Percentiles rank a stretch among this genome's conserved stretches.
Evolutionary conservation across 2,113 vertebrate species (phyloP).

Genomic region (Rhegmatorhina hoffmannsi): DNA sequence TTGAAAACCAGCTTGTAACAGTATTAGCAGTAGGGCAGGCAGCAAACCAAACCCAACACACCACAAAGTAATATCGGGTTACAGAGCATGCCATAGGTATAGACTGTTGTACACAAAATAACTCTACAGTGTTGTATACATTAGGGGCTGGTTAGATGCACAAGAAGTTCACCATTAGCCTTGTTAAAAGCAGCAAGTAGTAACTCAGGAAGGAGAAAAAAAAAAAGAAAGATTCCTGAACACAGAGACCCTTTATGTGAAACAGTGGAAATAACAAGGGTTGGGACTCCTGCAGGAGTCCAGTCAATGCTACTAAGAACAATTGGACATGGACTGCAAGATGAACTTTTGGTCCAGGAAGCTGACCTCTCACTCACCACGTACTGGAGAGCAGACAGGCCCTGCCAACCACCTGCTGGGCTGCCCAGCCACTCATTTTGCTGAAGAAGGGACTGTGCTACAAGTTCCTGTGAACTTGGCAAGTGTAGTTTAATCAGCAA

Average conservation of each 20-base stretch:
- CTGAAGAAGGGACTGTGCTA: background rate
- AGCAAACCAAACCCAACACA: conserved; percentile 11
- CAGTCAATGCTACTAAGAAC: background rate
- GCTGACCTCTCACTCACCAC: background rate
- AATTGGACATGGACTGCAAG: background rate
- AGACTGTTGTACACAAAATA: background rate
- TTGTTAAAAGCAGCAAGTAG: conserved; percentile 13
- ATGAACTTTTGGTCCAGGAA: background rate
- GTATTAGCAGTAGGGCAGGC: background rate
- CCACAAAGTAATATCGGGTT: background rate
- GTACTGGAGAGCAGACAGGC: background rate
- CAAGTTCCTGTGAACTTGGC: background rate
- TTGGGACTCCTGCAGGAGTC: background rate
- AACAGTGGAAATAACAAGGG: background rate
- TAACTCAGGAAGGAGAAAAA: background rate
- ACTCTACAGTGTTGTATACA: background rate
- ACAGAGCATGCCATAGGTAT: background rate
- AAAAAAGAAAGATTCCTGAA: background rate
- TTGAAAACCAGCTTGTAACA: background rate
- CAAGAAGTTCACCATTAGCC: background rate
- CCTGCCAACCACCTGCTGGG: background rate
- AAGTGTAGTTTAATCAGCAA: background rate
- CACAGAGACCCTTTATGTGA: background rate
- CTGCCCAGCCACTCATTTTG: background rate
- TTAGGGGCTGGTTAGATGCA: conserved; percentile 3